Base-by-base conservation (phyloP, 2,113 vertebrate species). In the Ardeotis arabs region DNA sequence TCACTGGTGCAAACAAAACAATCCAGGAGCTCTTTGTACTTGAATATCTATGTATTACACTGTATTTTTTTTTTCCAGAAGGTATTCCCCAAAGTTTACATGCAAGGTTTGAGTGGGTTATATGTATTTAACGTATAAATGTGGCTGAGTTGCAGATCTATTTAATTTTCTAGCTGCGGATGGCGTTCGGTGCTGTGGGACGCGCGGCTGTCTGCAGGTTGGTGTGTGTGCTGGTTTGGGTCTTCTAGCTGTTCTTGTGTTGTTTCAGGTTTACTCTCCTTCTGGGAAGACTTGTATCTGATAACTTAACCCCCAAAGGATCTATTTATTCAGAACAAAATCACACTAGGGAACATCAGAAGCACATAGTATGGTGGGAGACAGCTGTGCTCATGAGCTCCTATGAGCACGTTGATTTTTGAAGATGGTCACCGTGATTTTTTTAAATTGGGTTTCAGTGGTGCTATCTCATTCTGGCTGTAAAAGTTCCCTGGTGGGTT, bases 11-110 rank as follows among this genome's bases (percentile, higher is more conserved):
- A 73, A 17, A 49, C 91, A 59, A 70, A 70, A 9, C 41, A 10
- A 44, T 25, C 39, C 24, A 7, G 74, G 69, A 70, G 39, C 53
- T 50, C 29, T 64, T 50, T 55, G 88, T 87, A 94, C 96, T 95
- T 92, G 94, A 97, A 90, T 83, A 12, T 12, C 72, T 83, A 27
- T 0, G 6, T 72, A 90, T 56, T 64, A 39, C 11, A 6, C 8
- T 75, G 50, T 37, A 22, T 47, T 17, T 33, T 21, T 23, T 53
- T 28, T 44, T 35, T 59, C 20, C 7, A 7, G 44, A 83, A 49
- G 62, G 24, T 25, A 17, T 20, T 74, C 24, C 27, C 23, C 76
- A 9, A 90, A 92, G 96, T 97, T 97, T 97, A 97, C 97, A 91
- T 79, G 90, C n/a, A 49, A 73, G 68, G 90, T 81, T 81, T 50